A percentile compares a stretch with the other conserved stretches of the same genome.
These are phyloP conservation scores for Myripristis jacobus DNA, from an alignment of 2,797 vertebrate genomes.

Conservation along the genomic window DNA sequence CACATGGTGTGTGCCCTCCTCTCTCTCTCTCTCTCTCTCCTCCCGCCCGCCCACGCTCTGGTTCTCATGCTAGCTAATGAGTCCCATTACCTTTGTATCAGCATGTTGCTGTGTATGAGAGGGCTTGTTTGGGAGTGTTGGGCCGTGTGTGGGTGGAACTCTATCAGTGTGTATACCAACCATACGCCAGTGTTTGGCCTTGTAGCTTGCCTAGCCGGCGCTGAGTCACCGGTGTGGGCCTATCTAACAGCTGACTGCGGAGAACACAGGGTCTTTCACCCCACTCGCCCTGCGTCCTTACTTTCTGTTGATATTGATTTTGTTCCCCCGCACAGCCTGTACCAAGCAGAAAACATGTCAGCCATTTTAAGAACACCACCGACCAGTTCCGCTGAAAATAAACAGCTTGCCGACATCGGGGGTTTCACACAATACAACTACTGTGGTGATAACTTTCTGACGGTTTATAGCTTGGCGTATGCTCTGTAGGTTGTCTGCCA, in stretches of 20 bases:
- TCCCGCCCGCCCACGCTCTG: conserved; percentile 68
- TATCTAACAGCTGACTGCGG: conserved; percentile 77
- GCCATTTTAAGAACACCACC: conserved; percentile 68
- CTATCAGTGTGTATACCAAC: conserved; percentile 64
- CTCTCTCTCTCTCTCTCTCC: no score
- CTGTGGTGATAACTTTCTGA: conserved; percentile 61
- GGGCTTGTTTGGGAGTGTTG: conserved; percentile 71
- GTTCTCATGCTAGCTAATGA: conserved; percentile 81
- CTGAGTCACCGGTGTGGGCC: conserved; percentile 72
- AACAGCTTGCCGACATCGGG: conserved; percentile 14
- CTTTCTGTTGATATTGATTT: conserved; percentile 63
- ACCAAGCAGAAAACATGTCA: conserved; percentile 57
- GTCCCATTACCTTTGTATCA: conserved; percentile 78
- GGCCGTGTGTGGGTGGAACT: conserved; percentile 66
- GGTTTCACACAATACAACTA: conserved; percentile 56
- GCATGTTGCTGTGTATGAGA: conserved; percentile 69
- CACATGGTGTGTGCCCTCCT: conserved; percentile 20
- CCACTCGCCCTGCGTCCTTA: conserved; percentile 55
- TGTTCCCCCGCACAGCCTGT: conserved; percentile 48
- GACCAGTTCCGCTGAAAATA: conserved; percentile 53
- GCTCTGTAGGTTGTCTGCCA: conserved; percentile 54
- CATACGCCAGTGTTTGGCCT: conserved; percentile 73
- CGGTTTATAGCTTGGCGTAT: conserved; percentile 57
- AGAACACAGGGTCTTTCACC: conserved; percentile 64
- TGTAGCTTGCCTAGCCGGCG: conserved; percentile 69